Evolutionary conservation across 1,140 invertebrate genomes (phyloP), one percentile per base, ranked within the genome.

Genomic region (Hermetia illucens): DNA sequence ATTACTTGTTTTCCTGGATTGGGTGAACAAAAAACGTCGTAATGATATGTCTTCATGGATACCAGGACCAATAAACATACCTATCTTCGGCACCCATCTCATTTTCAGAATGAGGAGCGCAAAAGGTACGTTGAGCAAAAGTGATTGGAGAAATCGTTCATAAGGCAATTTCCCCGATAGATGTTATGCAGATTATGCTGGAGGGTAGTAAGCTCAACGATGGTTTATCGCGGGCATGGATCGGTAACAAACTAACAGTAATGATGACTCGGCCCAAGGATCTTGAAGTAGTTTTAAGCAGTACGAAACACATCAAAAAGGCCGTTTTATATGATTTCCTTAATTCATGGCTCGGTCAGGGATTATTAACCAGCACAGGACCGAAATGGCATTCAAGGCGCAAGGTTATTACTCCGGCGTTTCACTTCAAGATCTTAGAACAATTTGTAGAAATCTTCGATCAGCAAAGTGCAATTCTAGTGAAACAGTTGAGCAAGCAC

Each of bases 351-450:
- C 18, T 34, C 3, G 12, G 21, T 12, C 16, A 34, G n/a, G 33
- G 33, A 5, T 34, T 34, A 34, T 16, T 34, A 5, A 5, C 21
- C n/a, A n/a, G n/a, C n/a, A n/a, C n/a, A n/a, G n/a, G n/a, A n/a
- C n/a, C n/a, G n/a, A 83, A 85, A 65, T 91, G 86, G 86, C 69
- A 72, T 13, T 56, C 49, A 1, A 55, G 82, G 33, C 57, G 86
- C 22, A 86, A 84, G 61, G 63, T 88, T 27, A 50, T 90, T 5
- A 90, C 85, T 3, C 81, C 83, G 15, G 75, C 81, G 0, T 89
- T 90, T 53, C 86, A 91, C 53, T 87, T 87, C 53, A 75, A 75
- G 39, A 88, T 90, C 33, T 60, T 91, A 3, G 72, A 85, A 42
- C 72, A 81, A 47, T 89, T 87, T 50, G 41, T 83, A 2, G 65